Percentiles rank a stretch among this genome's conserved stretches.
phyloP scores from a whole-genome alignment of 2,888 invertebrate genomes.

The Drosophila hamatofila region DNA sequence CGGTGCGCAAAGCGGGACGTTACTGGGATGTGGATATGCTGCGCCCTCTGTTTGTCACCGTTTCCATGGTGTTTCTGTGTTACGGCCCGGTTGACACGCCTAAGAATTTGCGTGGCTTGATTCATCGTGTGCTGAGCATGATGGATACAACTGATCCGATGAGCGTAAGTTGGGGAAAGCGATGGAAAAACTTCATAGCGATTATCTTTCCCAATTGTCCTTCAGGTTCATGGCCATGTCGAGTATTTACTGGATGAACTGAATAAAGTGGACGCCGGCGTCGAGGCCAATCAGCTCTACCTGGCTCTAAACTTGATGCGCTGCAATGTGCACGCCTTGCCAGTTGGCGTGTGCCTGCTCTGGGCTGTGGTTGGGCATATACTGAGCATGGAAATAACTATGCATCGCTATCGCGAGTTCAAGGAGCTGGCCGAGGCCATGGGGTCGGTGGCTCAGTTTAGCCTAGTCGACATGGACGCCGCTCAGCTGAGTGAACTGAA shows the following conservation, averaged over 20 bases:
- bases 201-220: neutral
- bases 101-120: neutral
- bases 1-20: neutral
- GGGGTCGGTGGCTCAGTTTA: neutral
- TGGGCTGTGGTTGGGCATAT: slow-evolving; percentile 12
- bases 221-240: slow-evolving; percentile 26
- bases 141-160: slow-evolving; percentile 26
- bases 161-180: slow-evolving; percentile 3
- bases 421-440: slow-evolving; percentile 24
- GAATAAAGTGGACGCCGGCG: neutral
- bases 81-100: neutral
- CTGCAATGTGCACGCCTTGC: neutral
- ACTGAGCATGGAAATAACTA: slow-evolving; percentile 14
- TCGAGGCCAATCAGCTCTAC: neutral
- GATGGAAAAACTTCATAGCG: too few relatives aligned
- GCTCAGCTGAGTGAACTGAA: neutral
- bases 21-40: slow-evolving; percentile 14
- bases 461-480: accelerated
- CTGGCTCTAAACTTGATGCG: slow-evolving; percentile 13
- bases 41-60: neutral
- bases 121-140: slow-evolving; percentile 14
- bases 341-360: slow-evolving; percentile 31
- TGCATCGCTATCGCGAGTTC: slow-evolving; percentile 41
- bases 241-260: slow-evolving; percentile 25
- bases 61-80: slow-evolving; percentile 15